phyloP scores from a whole-genome alignment of 2,888 invertebrate genomes.

The Nesidiocoris tenuis region DNA sequence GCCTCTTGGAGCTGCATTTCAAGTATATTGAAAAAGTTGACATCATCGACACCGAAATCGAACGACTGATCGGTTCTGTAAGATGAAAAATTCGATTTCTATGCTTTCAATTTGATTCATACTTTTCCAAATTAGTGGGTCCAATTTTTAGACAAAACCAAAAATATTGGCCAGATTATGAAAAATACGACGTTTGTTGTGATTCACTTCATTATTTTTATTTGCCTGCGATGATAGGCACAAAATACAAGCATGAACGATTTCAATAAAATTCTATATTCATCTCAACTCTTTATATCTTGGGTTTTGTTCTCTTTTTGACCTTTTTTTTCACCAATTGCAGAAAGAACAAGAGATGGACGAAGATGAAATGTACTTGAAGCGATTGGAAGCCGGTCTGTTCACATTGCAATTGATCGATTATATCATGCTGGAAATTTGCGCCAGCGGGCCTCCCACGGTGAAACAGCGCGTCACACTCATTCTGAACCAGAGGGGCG shows the following conservation, averaged over 20 bases:
- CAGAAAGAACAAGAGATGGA: conserved; percentile 52
- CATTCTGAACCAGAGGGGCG: conserved; percentile 83
- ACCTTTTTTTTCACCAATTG: conserved; percentile 19
- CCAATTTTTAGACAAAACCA: too few relatives aligned
- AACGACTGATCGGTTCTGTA: conserved; percentile 54
- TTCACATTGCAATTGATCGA: conserved; percentile 94
- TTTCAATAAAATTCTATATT: too few relatives aligned
- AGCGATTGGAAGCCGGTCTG: conserved; percentile 88
- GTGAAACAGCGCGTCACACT: conserved; percentile 85
- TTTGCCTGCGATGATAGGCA: too few relatives aligned
- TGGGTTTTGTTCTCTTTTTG: too few relatives aligned
- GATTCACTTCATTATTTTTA: too few relatives aligned
- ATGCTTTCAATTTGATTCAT: background rate
- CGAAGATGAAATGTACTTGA: conserved; percentile 84
- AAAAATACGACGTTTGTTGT: too few relatives aligned
- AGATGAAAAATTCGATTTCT: background rate
- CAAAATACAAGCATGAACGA: too few relatives aligned
- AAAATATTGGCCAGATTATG: too few relatives aligned
- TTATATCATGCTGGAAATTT: conserved; percentile 80
- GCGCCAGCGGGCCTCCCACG: conserved; percentile 67
- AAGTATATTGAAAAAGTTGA: conserved; percentile 94
- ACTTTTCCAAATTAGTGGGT: too few relatives aligned
- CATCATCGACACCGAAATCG: conserved; percentile 74
- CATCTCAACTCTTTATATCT: too few relatives aligned
- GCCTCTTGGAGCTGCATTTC: conserved; percentile 93